These are phyloP conservation scores for Coelopa pilipes DNA, from an alignment of 2,888 invertebrate species.

Conservation along the genomic window DNA sequence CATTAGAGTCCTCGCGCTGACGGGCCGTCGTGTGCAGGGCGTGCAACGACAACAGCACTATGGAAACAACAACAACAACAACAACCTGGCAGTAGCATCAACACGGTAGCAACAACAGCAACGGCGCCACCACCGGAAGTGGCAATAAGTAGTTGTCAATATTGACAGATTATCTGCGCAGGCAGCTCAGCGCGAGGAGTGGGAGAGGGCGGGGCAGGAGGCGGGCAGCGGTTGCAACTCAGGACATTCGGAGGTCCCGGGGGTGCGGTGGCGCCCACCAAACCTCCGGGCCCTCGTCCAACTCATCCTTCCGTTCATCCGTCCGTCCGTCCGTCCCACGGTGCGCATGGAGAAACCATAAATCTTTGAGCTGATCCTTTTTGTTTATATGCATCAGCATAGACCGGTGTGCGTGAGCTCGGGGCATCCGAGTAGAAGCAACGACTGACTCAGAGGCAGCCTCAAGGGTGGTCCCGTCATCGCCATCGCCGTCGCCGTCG, in stretches of 20 bases:
- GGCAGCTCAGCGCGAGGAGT: neutral
- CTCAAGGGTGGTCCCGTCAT: neutral
- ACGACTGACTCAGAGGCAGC: neutral
- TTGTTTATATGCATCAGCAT: neutral
- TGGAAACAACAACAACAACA: too few species aligned
- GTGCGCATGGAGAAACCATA: constrained; percentile 20
- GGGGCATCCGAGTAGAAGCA: neutral
- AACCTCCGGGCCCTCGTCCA: neutral
- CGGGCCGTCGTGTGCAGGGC: constrained; percentile 19
- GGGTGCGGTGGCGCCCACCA: neutral
- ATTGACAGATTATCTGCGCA: constrained; percentile 62
- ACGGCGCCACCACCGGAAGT: constrained; percentile 51
- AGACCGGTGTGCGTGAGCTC: neutral
- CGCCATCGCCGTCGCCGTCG: too few species aligned
- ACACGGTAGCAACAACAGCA: too few species aligned
- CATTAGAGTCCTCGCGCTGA: constrained; percentile 22
- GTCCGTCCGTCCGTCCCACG: too few species aligned
- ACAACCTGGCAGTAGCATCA: too few species aligned
- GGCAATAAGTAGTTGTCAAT: constrained; percentile 66
- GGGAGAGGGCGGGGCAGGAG: neutral
- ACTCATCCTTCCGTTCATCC: neutral
- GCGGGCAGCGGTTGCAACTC: neutral
- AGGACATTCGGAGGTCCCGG: neutral
- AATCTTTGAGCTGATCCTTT: constrained; percentile 19
- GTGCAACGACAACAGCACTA: too few species aligned